Conservation (phyloP, 2,888 invertebrate species). For the Spodoptera exigua region DNA sequence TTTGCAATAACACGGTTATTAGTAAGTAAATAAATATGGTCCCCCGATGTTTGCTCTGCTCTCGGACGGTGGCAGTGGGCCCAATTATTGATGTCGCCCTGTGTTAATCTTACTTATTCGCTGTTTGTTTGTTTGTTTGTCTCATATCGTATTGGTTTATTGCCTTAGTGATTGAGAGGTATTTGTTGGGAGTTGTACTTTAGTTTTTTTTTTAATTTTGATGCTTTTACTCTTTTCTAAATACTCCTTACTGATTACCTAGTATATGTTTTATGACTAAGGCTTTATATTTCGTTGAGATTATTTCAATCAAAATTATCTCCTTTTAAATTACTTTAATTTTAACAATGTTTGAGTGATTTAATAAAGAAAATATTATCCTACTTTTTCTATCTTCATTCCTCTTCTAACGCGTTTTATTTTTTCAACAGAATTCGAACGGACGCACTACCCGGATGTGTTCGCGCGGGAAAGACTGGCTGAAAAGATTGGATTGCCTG, state of each 20-base stretch:
- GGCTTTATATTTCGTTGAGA: not conserved
- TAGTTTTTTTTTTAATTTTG: conserved; percentile 4
- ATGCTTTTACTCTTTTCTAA: conserved; percentile 4
- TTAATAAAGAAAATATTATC: no score
- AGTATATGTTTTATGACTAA: conserved; percentile 1
- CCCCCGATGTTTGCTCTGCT: conserved; percentile 81
- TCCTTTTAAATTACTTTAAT: not conserved
- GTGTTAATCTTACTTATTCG: conserved; percentile 78
- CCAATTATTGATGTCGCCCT: conserved; percentile 80
- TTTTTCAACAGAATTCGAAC: conserved; percentile 94
- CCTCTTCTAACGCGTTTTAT: not conserved
- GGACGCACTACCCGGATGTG: conserved; percentile 99
- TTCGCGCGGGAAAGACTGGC: conserved; percentile 98
- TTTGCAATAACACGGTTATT: conserved; percentile 84
- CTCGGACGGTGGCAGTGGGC: conserved; percentile 76
- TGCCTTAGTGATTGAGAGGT: conserved; percentile 59
- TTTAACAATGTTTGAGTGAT: no score
- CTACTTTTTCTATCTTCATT: no score
- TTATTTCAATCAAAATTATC: not conserved
- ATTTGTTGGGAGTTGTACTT: conserved; percentile 18
- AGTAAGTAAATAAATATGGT: conserved; percentile 88
- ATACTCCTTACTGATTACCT: not conserved
- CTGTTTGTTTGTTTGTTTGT: conserved; percentile 66
- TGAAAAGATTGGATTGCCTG: conserved; percentile 99
- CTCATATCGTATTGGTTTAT: conserved; percentile 59